A percentile compares a stretch with the other conserved stretches of the same genome.
Evolutionary conservation across 2,888 invertebrate species (phyloP).

Genomic region (Napeogenes sylphis): DNA sequence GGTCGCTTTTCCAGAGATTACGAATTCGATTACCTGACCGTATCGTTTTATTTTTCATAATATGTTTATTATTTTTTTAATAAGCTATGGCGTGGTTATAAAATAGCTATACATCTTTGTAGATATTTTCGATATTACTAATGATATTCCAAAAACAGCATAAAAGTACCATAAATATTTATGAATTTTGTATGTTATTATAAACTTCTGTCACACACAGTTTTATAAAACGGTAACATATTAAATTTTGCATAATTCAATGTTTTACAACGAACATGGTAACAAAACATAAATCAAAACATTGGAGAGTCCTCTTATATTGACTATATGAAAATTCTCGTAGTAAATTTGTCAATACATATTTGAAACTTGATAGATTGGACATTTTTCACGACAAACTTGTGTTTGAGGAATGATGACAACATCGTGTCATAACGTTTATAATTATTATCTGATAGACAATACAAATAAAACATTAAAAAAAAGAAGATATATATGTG

Average conservation of each 20-base stretch:
- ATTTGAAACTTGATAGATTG: slow-evolving; percentile 12
- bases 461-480: too few relatives aligned
- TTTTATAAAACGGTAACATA: slow-evolving; percentile 19
- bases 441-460: too few relatives aligned
- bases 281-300: slow-evolving; percentile 24
- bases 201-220: slow-evolving; percentile 5
- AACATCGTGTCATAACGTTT: too few relatives aligned
- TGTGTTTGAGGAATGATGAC: not conserved
- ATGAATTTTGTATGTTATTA: not conserved
- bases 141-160: too few relatives aligned
- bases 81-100: too few relatives aligned
- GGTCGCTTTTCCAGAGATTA: too few relatives aligned
- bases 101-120: too few relatives aligned
- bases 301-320: slow-evolving; percentile 22
- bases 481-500: too few relatives aligned
- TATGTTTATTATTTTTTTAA: too few relatives aligned
- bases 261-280: slow-evolving; percentile 16
- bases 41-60: too few relatives aligned
- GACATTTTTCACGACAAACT: slow-evolving; percentile 5
- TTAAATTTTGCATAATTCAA: slow-evolving; percentile 28
- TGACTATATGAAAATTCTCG: slow-evolving; percentile 20
- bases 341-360: slow-evolving; percentile 20
- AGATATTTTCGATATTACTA: too few relatives aligned
- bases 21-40: too few relatives aligned
- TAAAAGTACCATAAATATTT: not conserved